Evolutionary conservation across 2,797 vertebrate species (phyloP).

Genomic region (Pteronotus mesoamericanus): DNA sequence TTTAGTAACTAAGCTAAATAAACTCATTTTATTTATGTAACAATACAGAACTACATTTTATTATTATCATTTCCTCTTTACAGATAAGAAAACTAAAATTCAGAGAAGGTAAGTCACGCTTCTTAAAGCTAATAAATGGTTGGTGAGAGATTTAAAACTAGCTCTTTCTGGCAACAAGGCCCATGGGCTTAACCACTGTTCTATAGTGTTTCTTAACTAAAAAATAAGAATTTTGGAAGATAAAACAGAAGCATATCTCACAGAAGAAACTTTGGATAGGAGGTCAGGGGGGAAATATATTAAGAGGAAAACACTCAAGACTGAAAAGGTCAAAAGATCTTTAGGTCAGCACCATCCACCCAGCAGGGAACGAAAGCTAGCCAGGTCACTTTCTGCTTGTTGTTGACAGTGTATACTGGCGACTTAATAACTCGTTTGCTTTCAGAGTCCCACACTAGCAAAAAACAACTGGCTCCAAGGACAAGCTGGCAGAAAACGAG

Average conservation of each 20-base stretch:
- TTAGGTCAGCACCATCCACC: neutral
- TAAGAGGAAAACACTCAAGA: neutral
- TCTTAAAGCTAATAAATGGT: neutral
- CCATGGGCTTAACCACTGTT: neutral
- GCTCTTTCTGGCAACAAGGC: neutral
- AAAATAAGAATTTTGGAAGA: neutral
- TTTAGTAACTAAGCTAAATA: neutral
- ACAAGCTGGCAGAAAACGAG: neutral
- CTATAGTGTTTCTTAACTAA: neutral
- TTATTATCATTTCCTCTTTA: neutral
- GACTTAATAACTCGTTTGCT: neutral
- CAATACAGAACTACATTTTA: neutral
- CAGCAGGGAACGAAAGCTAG: neutral
- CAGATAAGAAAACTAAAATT: neutral
- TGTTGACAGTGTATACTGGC: neutral
- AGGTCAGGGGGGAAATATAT: neutral
- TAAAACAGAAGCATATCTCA: neutral
- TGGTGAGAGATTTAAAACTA: neutral
- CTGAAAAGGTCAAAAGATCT: neutral
- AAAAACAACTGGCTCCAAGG: neutral
- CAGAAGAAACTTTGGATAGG: neutral
- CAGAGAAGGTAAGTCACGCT: neutral
- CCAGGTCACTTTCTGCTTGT: neutral
- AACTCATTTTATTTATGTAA: constrained; percentile 16
- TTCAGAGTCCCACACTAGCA: neutral